Base-by-base conservation (phyloP, 2,888 invertebrate genomes). In the Nemotelus pantherinus region DNA sequence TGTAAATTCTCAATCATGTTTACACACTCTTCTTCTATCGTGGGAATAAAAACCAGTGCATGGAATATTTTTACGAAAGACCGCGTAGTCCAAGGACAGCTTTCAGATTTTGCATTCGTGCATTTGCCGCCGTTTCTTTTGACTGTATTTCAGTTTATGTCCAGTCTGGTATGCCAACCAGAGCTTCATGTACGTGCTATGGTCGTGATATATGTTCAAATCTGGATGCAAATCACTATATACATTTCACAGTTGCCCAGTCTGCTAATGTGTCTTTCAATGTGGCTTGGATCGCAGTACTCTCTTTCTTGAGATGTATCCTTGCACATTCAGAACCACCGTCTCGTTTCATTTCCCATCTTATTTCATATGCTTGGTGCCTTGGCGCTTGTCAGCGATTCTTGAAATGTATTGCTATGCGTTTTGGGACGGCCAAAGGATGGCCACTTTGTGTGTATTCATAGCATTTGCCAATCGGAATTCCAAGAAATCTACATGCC, bases 161-260 rank as follows among this genome's bases (percentile, higher is more conserved):
- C 9, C 50, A 9, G 25, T 25, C 25, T 25, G 25, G 25, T 1
- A 25, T 25, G 25, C 25, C 25, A 25, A 25, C 25, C 25, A 25
- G 25, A 25, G 25, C 25, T 9, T 7, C 6, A 50, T 50, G 9
- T 50, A 50, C 50, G 9, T 50, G 57, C 25, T 60, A 60, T 68
- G 25, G 2, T 7, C 25, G n/a, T 6, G 50, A 10, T 48, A 68
- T 25, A 72, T 72, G 58, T 72, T 50, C 50, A 6, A 68, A 39
- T 48, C 57, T 72, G 67, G 47, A 74, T 74, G 60, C 74, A 74
- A 74, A 74, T 74, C 41, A 48, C 63, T 47, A 3, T 45, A 63
- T 43, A 74, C 63, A 74, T 63, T 74, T 74, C 60, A 47, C 60
- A 74, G 74, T 74, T 48, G 74, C 41, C 70, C 55, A 55, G 9